A percentile compares a stretch with the other conserved stretches of the same genome.
Conservation (phyloP, 2,113 vertebrate species). For the Montifringilla adamsi region DNA sequence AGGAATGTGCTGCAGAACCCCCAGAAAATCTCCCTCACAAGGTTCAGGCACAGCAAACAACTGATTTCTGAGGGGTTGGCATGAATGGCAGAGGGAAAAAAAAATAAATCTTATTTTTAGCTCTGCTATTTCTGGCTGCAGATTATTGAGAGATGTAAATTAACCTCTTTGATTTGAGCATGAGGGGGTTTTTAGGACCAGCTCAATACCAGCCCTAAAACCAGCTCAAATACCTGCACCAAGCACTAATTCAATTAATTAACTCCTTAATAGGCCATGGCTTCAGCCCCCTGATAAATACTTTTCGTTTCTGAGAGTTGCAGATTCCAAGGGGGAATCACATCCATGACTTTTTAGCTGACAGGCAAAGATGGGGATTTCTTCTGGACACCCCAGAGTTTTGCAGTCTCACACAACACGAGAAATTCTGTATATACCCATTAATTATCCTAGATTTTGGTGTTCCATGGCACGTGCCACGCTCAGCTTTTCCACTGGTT, state of each 20-base stretch:
- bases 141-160: neutral
- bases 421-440: neutral
- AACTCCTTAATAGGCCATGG: neutral
- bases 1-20: neutral
- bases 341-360: neutral
- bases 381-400: neutral
- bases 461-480: neutral
- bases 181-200: neutral
- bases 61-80: neutral
- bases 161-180: neutral
- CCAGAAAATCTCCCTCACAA: neutral
- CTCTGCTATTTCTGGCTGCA: neutral
- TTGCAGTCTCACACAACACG: fast-evolving
- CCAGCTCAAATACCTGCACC: neutral
- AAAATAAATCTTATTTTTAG: neutral
- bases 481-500: neutral
- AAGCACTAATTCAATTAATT: neutral
- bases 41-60: neutral
- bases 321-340: neutral
- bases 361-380: fast-evolving
- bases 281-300: neutral
- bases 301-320: neutral
- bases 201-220: neutral
- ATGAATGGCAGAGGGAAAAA: neutral
- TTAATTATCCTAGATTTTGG: neutral